phyloP scores from a whole-genome alignment of 1,140 invertebrate genomes.

The Tetragnatha versicolor region DNA sequence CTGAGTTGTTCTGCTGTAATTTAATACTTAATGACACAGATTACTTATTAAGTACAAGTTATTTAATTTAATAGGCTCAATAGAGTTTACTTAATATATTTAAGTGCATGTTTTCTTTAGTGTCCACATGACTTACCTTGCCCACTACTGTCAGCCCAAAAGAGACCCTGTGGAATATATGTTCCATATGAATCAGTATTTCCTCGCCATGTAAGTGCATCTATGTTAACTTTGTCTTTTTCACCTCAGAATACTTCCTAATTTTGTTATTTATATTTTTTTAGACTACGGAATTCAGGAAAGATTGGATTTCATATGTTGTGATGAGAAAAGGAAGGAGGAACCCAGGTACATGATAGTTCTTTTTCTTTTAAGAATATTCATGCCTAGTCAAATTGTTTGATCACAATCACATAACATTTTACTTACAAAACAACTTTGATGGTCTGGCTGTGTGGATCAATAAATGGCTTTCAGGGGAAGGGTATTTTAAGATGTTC shows the following conservation, averaged over 20 bases:
- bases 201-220: slow-evolving; percentile 19
- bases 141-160: slow-evolving; percentile 69
- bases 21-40: no score
- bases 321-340: slow-evolving; percentile 78
- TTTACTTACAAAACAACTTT: no score
- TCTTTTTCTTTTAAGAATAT: no score
- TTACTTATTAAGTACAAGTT: no score
- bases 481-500: no score
- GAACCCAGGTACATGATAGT: slow-evolving; percentile 62
- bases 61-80: no score
- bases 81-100: no score
- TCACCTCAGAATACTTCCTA: neutral
- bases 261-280: neutral
- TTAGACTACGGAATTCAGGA: neutral
- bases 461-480: no score
- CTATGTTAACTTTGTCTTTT: neutral
- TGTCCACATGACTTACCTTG: slow-evolving; percentile 82
- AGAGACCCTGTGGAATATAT: slow-evolving; percentile 71
- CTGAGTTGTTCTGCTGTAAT: no score
- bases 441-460: no score
- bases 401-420: no score
- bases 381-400: no score
- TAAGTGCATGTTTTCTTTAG: slow-evolving; percentile 69
- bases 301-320: slow-evolving; percentile 63
- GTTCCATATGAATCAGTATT: slow-evolving; percentile 24